Evolutionary conservation across 2,888 invertebrate genomes (phyloP).

Genomic region (Pachydiplax longipennis): DNA sequence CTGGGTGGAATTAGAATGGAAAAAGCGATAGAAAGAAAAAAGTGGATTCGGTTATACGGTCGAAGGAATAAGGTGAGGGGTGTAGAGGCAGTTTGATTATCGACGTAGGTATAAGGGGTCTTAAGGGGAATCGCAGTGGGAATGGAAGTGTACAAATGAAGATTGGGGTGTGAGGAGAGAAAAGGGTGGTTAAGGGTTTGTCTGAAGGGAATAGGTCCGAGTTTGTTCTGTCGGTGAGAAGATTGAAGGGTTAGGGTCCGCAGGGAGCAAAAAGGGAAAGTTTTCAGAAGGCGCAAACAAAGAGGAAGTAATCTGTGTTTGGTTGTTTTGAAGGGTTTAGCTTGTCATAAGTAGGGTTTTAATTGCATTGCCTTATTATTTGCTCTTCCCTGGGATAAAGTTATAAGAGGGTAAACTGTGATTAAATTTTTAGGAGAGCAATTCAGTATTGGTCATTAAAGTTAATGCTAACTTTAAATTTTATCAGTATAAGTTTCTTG

Average conservation of each 20-base stretch:
- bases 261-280: neutral
- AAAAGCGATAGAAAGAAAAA: too few species aligned
- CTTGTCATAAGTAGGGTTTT: neutral
- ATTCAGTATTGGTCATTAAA: too few species aligned
- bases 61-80: neutral
- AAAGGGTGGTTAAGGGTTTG: neutral
- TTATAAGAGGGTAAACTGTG: neutral
- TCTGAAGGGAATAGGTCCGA: constrained; percentile 2
- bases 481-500: too few species aligned
- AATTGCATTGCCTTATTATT: neutral
- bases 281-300: neutral
- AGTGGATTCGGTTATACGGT: neutral
- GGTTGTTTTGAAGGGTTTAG: neutral
- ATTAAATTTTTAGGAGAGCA: too few species aligned
- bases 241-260: constrained; percentile 12
- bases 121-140: neutral
- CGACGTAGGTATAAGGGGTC: neutral
- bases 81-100: neutral
- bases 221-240: constrained; percentile 15
- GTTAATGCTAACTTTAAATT: too few species aligned
- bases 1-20: too few species aligned
- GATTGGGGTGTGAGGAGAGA: neutral
- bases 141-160: neutral
- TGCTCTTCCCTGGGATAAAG: neutral
- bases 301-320: constrained; percentile 8